Base-by-base conservation (phyloP, 1,140 invertebrate genomes). In the Drosophila carrolli region DNA sequence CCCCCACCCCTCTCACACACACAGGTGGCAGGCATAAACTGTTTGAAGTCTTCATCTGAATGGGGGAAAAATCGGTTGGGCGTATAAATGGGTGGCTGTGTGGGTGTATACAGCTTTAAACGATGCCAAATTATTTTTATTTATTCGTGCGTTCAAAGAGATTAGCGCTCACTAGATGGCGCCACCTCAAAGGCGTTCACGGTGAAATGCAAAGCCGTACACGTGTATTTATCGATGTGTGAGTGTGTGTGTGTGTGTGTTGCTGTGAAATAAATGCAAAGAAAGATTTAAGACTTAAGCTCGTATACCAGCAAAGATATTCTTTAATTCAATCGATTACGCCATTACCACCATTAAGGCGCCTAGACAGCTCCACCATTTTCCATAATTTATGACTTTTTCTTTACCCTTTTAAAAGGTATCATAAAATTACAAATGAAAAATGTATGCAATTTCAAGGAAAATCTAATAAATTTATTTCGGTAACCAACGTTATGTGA, bases 111-210 rank as follows among this genome's bases (percentile, higher is more conserved):
- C 51, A 27, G 29, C 23, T 23, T 50, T 70, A 71, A 71, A 29
- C 56, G 81, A 61, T 67, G 62, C 67, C 82, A 85, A 85, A 85
- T 86, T 85, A 85, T 86, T 78, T 86, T 78, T 85, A 85, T 85
- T 85, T 85, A 85, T 81, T 85, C 82, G 81, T 81, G 82, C 81
- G 81, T 85, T 78, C 66, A 86, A 66, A 72, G 59, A 66, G 76
- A 86, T 81, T 78, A 70, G 53, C 82, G 67, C 55, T 47, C 59
- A 61, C 65, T 75, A 79, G 77, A 62, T 72, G 76, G 74, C 66
- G 75, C 75, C 61, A 62, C 40, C 66, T 46, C 29, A 29, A 72
- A 60, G 60, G 65, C 58, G 66, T 35, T 43, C 27, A 41, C 62
- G 32, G 27, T 47, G 58, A 35, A 62, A 66, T 65, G 63, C 59